A percentile compares a stretch with the other conserved stretches of the same genome.
phyloP scores from a whole-genome alignment of 2,888 invertebrate species.

The Unio pictorum region DNA sequence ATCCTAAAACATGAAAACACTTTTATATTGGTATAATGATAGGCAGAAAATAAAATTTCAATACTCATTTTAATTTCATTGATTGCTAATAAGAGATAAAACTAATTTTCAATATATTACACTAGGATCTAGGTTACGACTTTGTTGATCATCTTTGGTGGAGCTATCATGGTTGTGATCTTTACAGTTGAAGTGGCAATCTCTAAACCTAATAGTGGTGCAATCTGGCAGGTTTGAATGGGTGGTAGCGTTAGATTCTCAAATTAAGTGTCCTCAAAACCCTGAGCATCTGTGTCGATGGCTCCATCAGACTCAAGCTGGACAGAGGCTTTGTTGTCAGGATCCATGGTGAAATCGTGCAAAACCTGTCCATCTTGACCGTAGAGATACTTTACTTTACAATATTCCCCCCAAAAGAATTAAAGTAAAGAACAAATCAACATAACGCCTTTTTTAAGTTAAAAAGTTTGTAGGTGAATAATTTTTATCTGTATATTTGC shows the following conservation, averaged over 20 bases:
- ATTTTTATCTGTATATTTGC: constrained; percentile 25
- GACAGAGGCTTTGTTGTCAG: neutral
- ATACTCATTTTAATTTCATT: neutral
- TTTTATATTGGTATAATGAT: neutral
- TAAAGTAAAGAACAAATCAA: neutral
- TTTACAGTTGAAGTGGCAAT: neutral
- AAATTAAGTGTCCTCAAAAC: constrained; percentile 21
- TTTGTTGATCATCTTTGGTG: neutral
- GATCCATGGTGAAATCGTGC: constrained; percentile 7
- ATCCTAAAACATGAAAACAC: constrained; percentile 9
- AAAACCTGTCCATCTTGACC: constrained; percentile 20
- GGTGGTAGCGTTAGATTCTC: constrained; percentile 14
- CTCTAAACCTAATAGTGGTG: neutral
- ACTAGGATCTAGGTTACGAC: neutral
- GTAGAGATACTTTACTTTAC: constrained; percentile 36
- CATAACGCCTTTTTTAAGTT: neutral
- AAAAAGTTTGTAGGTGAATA: too few relatives aligned
- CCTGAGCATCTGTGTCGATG: neutral
- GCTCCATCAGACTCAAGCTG: neutral
- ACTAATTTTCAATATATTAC: neutral
- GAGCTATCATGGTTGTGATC: neutral
- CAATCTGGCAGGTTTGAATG: neutral
- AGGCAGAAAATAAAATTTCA: neutral
- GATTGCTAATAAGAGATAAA: too few relatives aligned
- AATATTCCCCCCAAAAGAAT: constrained; percentile 29